Evolutionary conservation across 2,888 invertebrate genomes (phyloP).

Genomic region (Cephus pygmeus): DNA sequence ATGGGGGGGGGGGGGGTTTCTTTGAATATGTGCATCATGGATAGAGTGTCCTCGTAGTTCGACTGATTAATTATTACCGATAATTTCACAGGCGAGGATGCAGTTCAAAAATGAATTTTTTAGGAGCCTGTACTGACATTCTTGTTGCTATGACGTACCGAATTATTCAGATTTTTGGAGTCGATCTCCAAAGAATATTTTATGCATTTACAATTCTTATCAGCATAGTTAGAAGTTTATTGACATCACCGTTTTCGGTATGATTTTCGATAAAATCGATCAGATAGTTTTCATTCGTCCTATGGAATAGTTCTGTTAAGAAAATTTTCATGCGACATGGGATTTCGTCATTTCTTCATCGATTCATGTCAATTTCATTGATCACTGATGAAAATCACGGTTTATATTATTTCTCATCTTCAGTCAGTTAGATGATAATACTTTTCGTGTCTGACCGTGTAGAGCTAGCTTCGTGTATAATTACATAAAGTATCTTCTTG

Average conservation of each 20-base stretch:
- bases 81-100: background rate
- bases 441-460: conserved; percentile 33
- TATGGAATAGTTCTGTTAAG: background rate
- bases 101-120: background rate
- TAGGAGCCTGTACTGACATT: background rate
- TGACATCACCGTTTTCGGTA: background rate
- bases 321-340: background rate
- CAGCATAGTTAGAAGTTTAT: background rate
- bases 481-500: conserved; percentile 25
- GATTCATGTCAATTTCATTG: background rate
- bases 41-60: background rate
- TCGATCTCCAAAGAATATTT: background rate
- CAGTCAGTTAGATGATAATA: conserved; percentile 19
- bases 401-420: background rate
- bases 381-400: background rate
- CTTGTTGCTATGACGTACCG: background rate
- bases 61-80: background rate
- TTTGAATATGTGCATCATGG: background rate
- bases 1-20: background rate
- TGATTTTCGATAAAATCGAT: background rate
- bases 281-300: background rate
- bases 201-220: background rate
- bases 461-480: conserved; percentile 38
- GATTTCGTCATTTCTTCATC: background rate
- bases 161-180: background rate